phyloP scores from a whole-genome alignment of 2,888 invertebrate species.

The Hypselothyrea guttata region DNA sequence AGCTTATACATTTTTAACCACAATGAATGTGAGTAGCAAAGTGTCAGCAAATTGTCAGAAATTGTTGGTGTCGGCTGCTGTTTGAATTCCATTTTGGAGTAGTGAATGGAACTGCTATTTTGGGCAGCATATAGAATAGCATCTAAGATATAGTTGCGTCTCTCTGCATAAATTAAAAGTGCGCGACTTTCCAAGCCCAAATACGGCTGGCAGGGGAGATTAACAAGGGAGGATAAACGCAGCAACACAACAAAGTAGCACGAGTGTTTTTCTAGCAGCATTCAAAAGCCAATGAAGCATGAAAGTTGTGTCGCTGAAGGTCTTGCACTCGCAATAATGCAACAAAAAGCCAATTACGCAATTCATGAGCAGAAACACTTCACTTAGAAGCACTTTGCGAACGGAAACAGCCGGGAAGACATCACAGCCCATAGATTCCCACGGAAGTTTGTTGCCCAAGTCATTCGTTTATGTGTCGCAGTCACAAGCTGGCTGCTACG shows the following conservation, averaged over 20 bases:
- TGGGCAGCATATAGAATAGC: no score
- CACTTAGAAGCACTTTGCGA: slow-evolving; percentile 2
- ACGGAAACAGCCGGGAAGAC: slow-evolving; percentile 22
- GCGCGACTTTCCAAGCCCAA: slow-evolving; percentile 60
- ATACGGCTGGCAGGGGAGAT: slow-evolving; percentile 46
- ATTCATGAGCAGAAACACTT: slow-evolving; percentile 27
- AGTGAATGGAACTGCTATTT: no score
- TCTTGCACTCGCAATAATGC: slow-evolving; percentile 40
- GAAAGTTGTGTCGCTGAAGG: slow-evolving; percentile 71
- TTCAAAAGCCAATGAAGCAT: slow-evolving; percentile 64
- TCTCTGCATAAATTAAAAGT: slow-evolving; percentile 64
- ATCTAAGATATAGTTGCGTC: slow-evolving; percentile 33
- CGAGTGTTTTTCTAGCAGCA: slow-evolving; percentile 13
- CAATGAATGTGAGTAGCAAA: not conserved
- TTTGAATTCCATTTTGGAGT: not conserved
- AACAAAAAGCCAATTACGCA: slow-evolving; percentile 40
- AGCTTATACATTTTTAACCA: slow-evolving; percentile 12
- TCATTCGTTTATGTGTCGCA: slow-evolving; percentile 6
- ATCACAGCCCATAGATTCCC: not conserved
- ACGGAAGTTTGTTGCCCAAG: slow-evolving; percentile 18
- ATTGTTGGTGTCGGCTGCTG: slow-evolving; percentile 25
- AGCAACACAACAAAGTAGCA: slow-evolving; percentile 10
- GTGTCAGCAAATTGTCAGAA: no score
- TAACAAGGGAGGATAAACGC: slow-evolving; percentile 51
- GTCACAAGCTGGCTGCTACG: slow-evolving; percentile 12